Conservation (phyloP, 2,797 vertebrate species). For the Bufotes viridis region DNA sequence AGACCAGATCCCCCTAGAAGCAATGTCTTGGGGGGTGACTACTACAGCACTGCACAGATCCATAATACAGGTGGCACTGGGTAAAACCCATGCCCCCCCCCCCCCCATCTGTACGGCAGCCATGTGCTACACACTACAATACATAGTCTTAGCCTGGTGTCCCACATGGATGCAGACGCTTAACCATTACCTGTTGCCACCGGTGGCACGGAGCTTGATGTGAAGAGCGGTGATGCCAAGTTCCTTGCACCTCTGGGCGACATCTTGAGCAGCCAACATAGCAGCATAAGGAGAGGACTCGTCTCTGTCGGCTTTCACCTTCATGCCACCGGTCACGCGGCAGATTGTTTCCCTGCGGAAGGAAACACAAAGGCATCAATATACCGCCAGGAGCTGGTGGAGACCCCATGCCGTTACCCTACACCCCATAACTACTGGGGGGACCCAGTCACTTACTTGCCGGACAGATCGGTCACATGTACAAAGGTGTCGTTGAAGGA, state of each 20-base stretch:
- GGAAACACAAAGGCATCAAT: not conserved
- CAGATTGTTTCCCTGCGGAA: conserved; percentile 91
- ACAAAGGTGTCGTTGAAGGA: conserved; percentile 99
- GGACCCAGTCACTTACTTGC: conserved; percentile 84
- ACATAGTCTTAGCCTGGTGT: too few relatives aligned
- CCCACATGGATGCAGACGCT: not conserved
- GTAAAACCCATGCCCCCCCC: too few relatives aligned
- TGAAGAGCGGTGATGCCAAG: conserved; percentile 95
- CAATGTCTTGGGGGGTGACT: too few relatives aligned
- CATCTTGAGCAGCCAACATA: conserved; percentile 97
- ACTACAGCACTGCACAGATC: too few relatives aligned
- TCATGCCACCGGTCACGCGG: conserved; percentile 97
- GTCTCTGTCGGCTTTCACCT: conserved; percentile 97
- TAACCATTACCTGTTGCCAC: conserved; percentile 86
- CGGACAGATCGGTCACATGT: conserved; percentile 95
- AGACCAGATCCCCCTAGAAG: too few relatives aligned
- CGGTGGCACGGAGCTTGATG: conserved; percentile 94
- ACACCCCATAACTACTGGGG: too few relatives aligned
- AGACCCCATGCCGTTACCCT: too few relatives aligned
- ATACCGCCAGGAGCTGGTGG: too few relatives aligned
- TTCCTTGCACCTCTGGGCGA: conserved; percentile 96
- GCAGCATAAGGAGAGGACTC: conserved; percentile 96
- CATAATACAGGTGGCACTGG: too few relatives aligned
- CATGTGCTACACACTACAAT: too few relatives aligned
- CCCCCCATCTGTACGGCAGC: too few relatives aligned